Conservation (phyloP, 2,113 vertebrate species). For the Ammospiza caudacuta region DNA sequence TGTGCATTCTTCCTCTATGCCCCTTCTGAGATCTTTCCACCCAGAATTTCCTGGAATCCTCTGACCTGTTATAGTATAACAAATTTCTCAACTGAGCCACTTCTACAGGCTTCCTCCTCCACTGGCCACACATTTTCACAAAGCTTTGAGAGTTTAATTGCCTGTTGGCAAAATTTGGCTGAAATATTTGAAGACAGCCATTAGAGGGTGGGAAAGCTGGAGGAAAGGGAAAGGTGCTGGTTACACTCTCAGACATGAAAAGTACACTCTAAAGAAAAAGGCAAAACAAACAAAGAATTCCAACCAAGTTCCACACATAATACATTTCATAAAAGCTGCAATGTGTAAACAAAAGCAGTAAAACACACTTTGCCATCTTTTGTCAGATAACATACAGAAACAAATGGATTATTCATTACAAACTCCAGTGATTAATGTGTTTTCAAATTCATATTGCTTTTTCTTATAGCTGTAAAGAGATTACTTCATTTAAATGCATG, state of each 20-base stretch:
- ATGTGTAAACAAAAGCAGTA: background rate
- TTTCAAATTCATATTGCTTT: slow-evolving; percentile 24
- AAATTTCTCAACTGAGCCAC: background rate
- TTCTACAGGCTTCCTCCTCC: background rate
- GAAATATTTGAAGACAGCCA: background rate
- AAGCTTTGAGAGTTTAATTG: background rate
- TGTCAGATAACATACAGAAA: slow-evolving; percentile 31
- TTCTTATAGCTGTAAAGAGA: slow-evolving; percentile 26
- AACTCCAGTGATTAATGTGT: slow-evolving; percentile 41
- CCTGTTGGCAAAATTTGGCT: background rate
- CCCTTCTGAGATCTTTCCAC: background rate
- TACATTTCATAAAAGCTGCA: background rate
- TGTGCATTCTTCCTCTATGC: background rate
- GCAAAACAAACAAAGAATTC: background rate
- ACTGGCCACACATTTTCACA: background rate
- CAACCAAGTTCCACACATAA: background rate
- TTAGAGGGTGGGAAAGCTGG: background rate
- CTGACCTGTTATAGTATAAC: background rate
- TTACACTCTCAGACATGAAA: background rate
- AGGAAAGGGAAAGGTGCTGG: background rate
- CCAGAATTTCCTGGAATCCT: background rate
- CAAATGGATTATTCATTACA: slow-evolving; percentile 64
- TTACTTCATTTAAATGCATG: slow-evolving; percentile 36
- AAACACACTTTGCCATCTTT: slow-evolving; percentile 13
- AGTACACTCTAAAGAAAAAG: background rate